Percentiles rank a stretch among this genome's conserved stretches.
phyloP scores from a whole-genome alignment of 1,140 invertebrate species.

The Drosophila leontia region DNA sequence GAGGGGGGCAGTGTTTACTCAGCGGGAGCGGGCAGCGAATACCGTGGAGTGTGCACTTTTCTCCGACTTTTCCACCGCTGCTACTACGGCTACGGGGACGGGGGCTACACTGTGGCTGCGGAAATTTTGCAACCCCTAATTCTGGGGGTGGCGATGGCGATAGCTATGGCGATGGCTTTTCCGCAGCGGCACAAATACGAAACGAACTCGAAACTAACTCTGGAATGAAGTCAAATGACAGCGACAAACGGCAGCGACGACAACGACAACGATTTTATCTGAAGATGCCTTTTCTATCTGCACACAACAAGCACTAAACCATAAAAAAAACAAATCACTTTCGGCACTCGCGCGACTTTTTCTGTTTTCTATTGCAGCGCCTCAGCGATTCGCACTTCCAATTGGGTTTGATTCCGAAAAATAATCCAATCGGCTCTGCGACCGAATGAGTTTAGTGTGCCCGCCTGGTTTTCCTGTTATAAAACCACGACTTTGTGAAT shows the following conservation, averaged over 20 bases:
- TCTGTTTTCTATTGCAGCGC: slow-evolving; percentile 5
- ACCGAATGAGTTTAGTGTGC: background rate
- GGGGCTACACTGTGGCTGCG: slow-evolving; percentile 31
- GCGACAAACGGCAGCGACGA: background rate
- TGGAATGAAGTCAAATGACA: slow-evolving; percentile 5
- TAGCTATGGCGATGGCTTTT: slow-evolving; percentile 8
- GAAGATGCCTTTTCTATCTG: slow-evolving; percentile 6
- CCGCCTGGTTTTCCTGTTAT: background rate
- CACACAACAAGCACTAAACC: slow-evolving; percentile 30
- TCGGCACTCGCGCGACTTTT: slow-evolving; percentile 18
- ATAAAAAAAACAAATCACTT: slow-evolving; percentile 35
- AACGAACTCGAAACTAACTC: slow-evolving; percentile 3
- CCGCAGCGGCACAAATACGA: slow-evolving; percentile 18
- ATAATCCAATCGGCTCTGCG: slow-evolving; percentile 11
- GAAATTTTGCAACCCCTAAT: slow-evolving; percentile 46
- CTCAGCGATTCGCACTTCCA: slow-evolving; percentile 11
- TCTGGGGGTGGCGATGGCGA: slow-evolving; percentile 2
- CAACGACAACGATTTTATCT: background rate
- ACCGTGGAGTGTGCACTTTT: slow-evolving; percentile 8
- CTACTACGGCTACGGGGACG: slow-evolving; percentile 2
- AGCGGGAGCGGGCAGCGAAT: slow-evolving; percentile 1
- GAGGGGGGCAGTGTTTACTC: background rate
- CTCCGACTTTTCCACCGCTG: slow-evolving; percentile 15
- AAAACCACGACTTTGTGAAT: background rate
- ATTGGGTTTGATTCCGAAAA: slow-evolving; percentile 17